Evolutionary conservation across 2,888 invertebrate species (phyloP), one percentile per base, ranked within the genome.

Genomic region (Noctua pronuba): DNA sequence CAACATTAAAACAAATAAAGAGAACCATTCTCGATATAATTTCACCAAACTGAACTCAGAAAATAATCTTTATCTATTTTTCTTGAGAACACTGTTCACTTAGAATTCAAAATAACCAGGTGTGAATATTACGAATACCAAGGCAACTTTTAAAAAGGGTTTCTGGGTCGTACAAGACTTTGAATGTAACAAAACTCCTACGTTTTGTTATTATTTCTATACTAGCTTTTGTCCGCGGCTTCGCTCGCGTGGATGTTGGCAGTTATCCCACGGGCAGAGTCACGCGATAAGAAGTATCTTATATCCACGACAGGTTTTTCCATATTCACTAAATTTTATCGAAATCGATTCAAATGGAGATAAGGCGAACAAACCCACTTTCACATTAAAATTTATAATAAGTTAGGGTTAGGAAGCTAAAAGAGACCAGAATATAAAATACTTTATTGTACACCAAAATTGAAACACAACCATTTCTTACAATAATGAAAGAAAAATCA

Each of bases 81-180:
- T 21, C 21, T 49, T 21, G 49, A 21, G 21, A 49, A 24, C 49
- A 49, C 49, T 46, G 49, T 49, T 49, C 24, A 52, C 24, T 52
- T 49, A 49, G 24, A 24, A 49, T 49, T 49, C 24, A 49, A 49
- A 49, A 52, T 52, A 21, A 49, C 18, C 46, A 16, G 44, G 8
- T 3, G 24, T 52, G 52, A 52, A 52, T 52, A 24, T 24, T 49
- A 10, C 24, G 10, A 52, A 3, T 24, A 49, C 24, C 8, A n/a
- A n/a, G 21, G 21, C 2, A 10, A 52, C 52, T 1, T 52, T 10
- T 52, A 10, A 55, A 52, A 55, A n/a, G 55, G 55, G 11, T 55
- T 55, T n/a, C 52, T 55, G n/a, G 52, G 52, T n/a, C 52, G 52
- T 24, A 55, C 55, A n/a, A 55, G 55, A 55, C n/a, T 55, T 55